A percentile compares a stretch with the other conserved stretches of the same genome.
Conservation (phyloP, 2,797 vertebrate genomes). For the Siniperca undulata region DNA sequence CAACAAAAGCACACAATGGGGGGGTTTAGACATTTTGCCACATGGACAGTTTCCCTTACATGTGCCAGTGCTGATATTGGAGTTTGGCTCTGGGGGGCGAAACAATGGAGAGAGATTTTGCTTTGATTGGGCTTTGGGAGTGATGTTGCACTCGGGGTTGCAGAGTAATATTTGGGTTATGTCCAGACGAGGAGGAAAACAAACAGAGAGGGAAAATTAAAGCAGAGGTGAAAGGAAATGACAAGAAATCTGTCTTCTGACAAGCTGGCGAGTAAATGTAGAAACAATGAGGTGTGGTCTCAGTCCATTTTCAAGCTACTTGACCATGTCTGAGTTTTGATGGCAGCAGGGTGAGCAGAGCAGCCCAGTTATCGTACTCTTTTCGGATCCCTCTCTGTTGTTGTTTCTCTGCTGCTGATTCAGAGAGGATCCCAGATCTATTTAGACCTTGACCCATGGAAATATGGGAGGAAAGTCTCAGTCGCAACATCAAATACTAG, state of each 20-base stretch:
- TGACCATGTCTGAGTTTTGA: background rate
- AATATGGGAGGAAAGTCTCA: conserved; percentile 10
- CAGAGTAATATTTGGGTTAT: conserved; percentile 61
- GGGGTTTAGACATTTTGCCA: conserved; percentile 88
- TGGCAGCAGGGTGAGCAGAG: background rate
- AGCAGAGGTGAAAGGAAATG: conserved; percentile 37
- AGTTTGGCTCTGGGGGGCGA: conserved; percentile 76
- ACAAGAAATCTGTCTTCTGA: conserved; percentile 28
- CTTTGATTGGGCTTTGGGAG: conserved; percentile 84
- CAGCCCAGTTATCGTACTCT: conserved; percentile 9
- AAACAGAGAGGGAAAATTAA: conserved; percentile 46
- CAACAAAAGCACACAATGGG: conserved; percentile 85
- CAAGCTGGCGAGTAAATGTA: background rate
- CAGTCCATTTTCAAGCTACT: background rate
- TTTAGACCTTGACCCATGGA: conserved; percentile 29
- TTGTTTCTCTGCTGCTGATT: conserved; percentile 32
- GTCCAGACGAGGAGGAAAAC: conserved; percentile 59
- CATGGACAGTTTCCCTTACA: conserved; percentile 87
- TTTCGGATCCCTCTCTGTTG: conserved; percentile 3
- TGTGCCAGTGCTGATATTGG: conserved; percentile 88
- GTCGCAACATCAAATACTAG: conserved; percentile 24
- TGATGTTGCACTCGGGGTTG: conserved; percentile 47
- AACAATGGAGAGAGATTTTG: conserved; percentile 86
- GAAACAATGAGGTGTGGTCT: conserved; percentile 11
- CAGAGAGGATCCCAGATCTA: conserved; percentile 25